A percentile compares a stretch with the other conserved stretches of the same genome.
Evolutionary conservation across 1,140 invertebrate genomes (phyloP).

Genomic region (Scaptodrosophila lebanonensis): DNA sequence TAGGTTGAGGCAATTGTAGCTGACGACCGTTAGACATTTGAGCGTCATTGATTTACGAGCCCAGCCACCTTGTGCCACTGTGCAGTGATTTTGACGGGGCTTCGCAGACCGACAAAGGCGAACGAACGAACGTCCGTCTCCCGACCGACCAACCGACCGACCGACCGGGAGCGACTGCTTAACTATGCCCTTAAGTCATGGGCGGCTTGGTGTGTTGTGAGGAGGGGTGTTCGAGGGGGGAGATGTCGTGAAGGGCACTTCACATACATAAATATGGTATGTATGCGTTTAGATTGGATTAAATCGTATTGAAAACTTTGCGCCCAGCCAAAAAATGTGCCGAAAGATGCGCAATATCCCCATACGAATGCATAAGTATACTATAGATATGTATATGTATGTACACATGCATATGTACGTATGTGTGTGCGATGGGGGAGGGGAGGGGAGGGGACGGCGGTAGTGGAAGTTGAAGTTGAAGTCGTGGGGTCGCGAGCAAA

Average conservation of each 20-base stretch:
- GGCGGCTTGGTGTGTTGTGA: too few species aligned
- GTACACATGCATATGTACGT: background rate
- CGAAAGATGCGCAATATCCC: too few species aligned
- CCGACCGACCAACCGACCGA: constrained; percentile 16
- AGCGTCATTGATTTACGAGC: background rate
- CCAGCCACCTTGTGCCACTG: background rate
- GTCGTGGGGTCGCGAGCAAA: constrained; percentile 18
- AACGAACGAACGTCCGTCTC: too few species aligned
- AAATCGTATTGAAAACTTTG: constrained; percentile 68
- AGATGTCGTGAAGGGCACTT: constrained; percentile 2
- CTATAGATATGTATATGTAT: too few species aligned
- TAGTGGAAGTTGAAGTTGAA: background rate
- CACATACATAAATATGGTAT: constrained; percentile 1
- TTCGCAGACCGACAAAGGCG: too few species aligned
- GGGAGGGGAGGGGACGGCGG: background rate
- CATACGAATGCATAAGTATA: too few species aligned
- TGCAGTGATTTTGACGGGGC: constrained; percentile 15
- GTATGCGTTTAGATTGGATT: constrained; percentile 40
- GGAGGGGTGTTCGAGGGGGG: background rate
- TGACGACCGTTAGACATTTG: too few species aligned
- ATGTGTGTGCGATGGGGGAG: background rate
- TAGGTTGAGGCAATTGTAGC: too few species aligned
- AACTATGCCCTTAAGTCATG: background rate
- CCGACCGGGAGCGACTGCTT: background rate
- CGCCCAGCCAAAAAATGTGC: constrained; percentile 24